Base-by-base conservation (phyloP, 2,797 vertebrate species). In the Alcedo quadribrachys region DNA sequence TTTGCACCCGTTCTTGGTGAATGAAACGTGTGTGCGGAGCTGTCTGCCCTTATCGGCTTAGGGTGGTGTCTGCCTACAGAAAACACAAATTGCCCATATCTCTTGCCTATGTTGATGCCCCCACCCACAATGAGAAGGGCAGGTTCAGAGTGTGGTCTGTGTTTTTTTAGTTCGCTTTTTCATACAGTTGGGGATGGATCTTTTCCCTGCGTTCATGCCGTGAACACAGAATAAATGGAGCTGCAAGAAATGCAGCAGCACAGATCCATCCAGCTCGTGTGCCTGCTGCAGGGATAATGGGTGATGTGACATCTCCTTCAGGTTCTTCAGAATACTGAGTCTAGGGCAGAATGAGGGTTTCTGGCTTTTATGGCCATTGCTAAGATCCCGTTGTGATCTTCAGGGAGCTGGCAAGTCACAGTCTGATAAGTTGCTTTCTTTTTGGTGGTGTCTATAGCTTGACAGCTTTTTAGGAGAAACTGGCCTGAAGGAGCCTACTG, bases 181-280 rank as follows among this genome's bases (percentile, higher is more conserved):
- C 32, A 3, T 45, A 12, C 74, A 57, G 63, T 8, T 74, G 17
- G 7, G 11, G 55, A 12, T 61, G 30, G 43, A 20, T 27, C 74
- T 70, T 18, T 83, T 57, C 42, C 25, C 18, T 15, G 27, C 0
- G 0, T 68, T 65, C 32, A 2, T 2, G 0, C 40, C 24, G 4
- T 6, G 28, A 11, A 19, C 6, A 4, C 0, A 3, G 71, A 57
- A 57, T 74, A 60, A 74, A 63, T 48, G 43, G 33, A 48, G n/a
- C 30, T 21, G 21, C 11, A 15, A 30, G 30, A 14, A 37, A 1
- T 24, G 40, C 14, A 3, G 9, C 11, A 25, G 5, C 30, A 2
- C 2, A 0, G 42, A 15, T 69, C 54, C 8, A 0, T 70, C 3
- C 11, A 27, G 15, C 37, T 13, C 1, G 1, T 9, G 0, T 32